Evolutionary conservation across 2,888 invertebrate genomes (phyloP).

Genomic region (Oligia latruncula): DNA sequence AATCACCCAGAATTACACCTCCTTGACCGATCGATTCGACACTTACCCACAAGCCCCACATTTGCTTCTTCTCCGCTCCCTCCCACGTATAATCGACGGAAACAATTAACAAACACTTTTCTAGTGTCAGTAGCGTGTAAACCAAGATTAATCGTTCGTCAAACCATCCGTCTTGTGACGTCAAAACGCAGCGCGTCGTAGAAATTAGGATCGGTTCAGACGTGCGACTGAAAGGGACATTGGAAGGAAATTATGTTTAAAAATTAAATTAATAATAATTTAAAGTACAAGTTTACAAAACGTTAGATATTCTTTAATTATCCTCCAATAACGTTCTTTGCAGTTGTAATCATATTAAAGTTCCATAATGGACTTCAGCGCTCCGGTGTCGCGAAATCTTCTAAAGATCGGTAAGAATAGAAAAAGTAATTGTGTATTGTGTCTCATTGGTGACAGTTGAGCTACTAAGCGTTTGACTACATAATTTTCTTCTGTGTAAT

Average conservation of each 20-base stretch:
- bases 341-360: not conserved
- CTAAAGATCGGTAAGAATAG: too few species aligned
- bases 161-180: constrained; percentile 68
- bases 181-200: constrained; percentile 49
- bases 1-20: not conserved
- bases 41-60: constrained; percentile 8
- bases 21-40: constrained; percentile 23
- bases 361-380: too few species aligned
- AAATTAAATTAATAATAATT: not conserved
- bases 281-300: not conserved
- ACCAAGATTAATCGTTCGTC: constrained; percentile 69
- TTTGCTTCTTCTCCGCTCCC: constrained; percentile 16
- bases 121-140: constrained; percentile 56
- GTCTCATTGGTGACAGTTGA: too few species aligned
- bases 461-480: too few species aligned
- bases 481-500: not conserved
- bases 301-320: too few species aligned
- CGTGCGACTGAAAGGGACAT: not conserved
- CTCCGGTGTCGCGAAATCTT: too few species aligned
- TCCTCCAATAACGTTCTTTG: not conserved
- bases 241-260: not conserved
- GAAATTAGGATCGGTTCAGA: constrained; percentile 12
- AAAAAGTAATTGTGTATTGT: too few species aligned
- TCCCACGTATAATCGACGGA: constrained; percentile 35
- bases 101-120: constrained; percentile 67